Evolutionary conservation across 2,113 vertebrate species (phyloP).

Genomic region (Lagopus leucura): DNA sequence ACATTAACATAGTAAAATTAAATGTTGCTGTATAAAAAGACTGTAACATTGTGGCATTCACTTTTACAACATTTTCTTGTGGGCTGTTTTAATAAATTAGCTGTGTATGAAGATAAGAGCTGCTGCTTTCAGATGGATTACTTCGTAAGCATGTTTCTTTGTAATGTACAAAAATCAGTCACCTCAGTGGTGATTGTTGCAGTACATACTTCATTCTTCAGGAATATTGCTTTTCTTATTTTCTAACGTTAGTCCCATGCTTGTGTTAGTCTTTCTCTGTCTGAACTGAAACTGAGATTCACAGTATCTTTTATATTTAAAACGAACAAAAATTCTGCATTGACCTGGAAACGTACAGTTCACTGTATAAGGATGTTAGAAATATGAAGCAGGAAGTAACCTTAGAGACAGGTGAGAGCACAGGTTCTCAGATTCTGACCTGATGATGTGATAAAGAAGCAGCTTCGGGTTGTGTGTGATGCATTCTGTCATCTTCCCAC

Average conservation of each 20-base stretch:
- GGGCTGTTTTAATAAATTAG: background rate
- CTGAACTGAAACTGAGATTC: background rate
- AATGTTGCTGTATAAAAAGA: conserved; percentile 41
- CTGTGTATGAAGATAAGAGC: conserved; percentile 12
- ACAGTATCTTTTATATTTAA: background rate
- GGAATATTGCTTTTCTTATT: background rate
- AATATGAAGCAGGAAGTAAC: background rate
- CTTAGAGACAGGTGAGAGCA: background rate
- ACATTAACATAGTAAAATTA: conserved; percentile 16
- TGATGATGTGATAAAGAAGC: background rate
- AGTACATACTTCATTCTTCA: background rate
- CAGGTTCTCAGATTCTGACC: background rate
- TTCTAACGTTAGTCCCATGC: background rate
- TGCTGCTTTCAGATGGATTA: background rate
- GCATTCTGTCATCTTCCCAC: background rate
- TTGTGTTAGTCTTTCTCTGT: background rate
- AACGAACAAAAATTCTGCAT: background rate
- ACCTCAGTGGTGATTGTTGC: background rate
- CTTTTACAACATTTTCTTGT: background rate
- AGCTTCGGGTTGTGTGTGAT: background rate
- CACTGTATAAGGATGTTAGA: background rate
- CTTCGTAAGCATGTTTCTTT: background rate
- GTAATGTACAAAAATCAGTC: fast-evolving
- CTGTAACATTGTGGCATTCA: background rate
- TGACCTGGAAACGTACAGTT: background rate